Evolutionary conservation across 2,797 vertebrate species (phyloP), one percentile per base, ranked within the genome.

Genomic region (Tenualosa thibaudeaui): DNA sequence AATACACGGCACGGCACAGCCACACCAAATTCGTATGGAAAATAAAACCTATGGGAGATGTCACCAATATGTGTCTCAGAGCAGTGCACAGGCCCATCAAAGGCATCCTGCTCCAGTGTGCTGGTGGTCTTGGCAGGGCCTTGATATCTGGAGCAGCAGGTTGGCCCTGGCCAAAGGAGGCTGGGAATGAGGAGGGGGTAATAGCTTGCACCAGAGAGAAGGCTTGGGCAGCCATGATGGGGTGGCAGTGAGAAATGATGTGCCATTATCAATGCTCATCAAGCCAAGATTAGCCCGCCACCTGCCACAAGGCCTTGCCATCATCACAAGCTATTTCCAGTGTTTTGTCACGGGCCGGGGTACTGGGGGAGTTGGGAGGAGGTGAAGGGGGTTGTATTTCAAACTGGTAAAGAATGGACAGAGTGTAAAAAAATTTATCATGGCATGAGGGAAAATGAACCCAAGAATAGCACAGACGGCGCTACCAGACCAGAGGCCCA

Each of bases 111-210:
- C 62, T 31, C 62, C 12, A 75, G 17, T 43, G 68, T 40, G 31
- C 26, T 37, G 2, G 62, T 15, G 62, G 31, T 31, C 31, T 43
- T 75, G 31, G 31, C 68, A 43, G 2, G 68, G 31, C 68, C 5
- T 58, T 4, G 56, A 7, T 19, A 58, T 22, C 56, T 19, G 56
- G 87, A 85, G 85, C 81, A 84, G 87, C 43, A 37, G 85, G 37
- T 81, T 7, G 60, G 26, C 7, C 83, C 26, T 84, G 62, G 83
- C 24, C 12, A 53, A 19, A 19, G 26, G 24, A 7, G 6, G 13
- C 62, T 9, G 24, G 60, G 24, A 12, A 65, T 2, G 1, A 13
- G 17, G 17, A 17, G 15, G 43, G 68, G 37, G 68, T 75, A 43
- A 40, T 75, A 37, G 68, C 15, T 1, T 85, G 85, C 81, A n/a